Conservation (phyloP, 92 coral and sea anemone species). For the Parazoanthus swiftii region DNA sequence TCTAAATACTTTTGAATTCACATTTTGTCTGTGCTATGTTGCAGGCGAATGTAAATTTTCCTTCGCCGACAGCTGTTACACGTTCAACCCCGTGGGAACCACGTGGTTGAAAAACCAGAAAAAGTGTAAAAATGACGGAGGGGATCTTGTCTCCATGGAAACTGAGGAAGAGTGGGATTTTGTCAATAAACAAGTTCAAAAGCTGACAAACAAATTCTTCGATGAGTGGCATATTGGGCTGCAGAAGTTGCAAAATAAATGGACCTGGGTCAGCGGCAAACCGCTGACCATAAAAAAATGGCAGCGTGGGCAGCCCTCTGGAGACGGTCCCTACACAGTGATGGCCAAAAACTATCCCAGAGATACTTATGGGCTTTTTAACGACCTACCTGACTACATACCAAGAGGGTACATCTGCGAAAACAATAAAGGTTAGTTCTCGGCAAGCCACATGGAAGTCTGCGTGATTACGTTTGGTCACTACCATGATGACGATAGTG, state of each 20-base stretch:
- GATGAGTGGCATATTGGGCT: conserved; percentile 45
- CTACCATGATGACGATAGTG: not conserved
- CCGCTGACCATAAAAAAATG: conserved; percentile 55
- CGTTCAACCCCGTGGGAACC: conserved; percentile 9
- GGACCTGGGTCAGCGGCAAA: conserved; percentile 60
- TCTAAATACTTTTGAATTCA: not conserved
- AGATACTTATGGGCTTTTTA: conserved; percentile 48
- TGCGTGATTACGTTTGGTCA: not conserved
- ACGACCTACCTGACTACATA: conserved; percentile 47
- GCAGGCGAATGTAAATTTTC: conserved; percentile 15
- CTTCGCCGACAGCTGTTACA: conserved; percentile 38
- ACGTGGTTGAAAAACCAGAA: conserved; percentile 45
- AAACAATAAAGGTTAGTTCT: conserved; percentile 17
- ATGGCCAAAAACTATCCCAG: conserved; percentile 57
- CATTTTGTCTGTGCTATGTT: not conserved
- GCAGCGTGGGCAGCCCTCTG: conserved; percentile 58
- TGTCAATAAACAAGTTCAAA: conserved; percentile 42
- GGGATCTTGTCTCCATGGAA: conserved; percentile 61
- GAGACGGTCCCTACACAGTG: conserved; percentile 47
- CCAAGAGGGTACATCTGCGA: conserved; percentile 57
- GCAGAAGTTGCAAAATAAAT: not conserved
- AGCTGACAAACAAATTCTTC: not conserved
- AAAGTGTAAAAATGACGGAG: conserved; percentile 41
- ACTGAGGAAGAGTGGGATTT: conserved; percentile 49
- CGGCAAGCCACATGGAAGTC: not conserved